These are phyloP conservation scores for Eulemur albifrons DNA, from an alignment of 2,797 vertebrate genomes.

Conservation along the genomic window DNA sequence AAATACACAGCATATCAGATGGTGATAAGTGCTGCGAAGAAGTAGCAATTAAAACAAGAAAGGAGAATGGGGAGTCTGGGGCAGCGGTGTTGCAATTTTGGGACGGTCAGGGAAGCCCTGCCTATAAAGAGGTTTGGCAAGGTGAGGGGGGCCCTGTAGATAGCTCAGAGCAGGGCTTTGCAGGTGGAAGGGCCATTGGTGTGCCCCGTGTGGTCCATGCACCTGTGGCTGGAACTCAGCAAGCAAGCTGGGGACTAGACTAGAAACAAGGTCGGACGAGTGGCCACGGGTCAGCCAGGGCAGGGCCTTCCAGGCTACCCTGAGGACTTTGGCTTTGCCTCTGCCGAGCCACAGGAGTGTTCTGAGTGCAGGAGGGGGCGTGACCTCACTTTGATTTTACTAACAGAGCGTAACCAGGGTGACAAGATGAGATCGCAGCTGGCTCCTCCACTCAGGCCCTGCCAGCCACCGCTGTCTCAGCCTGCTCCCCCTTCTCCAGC, in stretches of 20 bases:
- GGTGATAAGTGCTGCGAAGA: neutral
- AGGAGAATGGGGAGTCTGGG: neutral
- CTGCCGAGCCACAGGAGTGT: neutral
- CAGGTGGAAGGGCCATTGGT: neutral
- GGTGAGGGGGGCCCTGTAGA: neutral
- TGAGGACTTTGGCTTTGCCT: neutral
- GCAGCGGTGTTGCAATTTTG: neutral
- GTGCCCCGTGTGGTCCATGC: accelerated
- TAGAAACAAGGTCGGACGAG: neutral
- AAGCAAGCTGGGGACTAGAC: neutral
- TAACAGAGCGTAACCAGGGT: neutral
- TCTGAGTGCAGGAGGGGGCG: neutral
- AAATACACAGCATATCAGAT: neutral
- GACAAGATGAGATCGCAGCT: neutral
- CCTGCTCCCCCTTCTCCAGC: too few relatives aligned
- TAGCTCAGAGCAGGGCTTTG: neutral
- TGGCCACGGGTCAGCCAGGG: neutral
- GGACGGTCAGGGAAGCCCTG: neutral
- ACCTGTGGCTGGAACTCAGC: neutral
- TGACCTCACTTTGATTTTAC: slow-evolving; percentile 44
- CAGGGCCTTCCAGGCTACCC: neutral
- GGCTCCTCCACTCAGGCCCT: neutral
- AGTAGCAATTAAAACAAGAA: slow-evolving; percentile 7
- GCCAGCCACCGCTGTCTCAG: neutral
- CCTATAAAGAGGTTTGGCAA: neutral